Evolutionary conservation across 2,113 vertebrate genomes (phyloP), one percentile per base, ranked within the genome.

Genomic region (Numenius arquata): DNA sequence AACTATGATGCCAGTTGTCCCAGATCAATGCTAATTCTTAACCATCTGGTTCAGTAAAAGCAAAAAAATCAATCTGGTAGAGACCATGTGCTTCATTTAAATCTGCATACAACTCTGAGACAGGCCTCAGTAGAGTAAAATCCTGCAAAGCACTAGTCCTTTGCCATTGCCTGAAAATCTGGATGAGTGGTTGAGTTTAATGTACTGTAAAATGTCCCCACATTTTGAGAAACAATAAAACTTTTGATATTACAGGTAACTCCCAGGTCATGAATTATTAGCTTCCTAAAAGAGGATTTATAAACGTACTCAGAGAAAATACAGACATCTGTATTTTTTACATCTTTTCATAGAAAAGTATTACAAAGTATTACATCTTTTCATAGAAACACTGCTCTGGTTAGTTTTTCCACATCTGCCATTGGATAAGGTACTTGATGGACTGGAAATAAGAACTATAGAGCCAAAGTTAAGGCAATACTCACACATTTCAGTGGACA

Each of bases 401-500:
- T 36, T 65, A 68, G 14, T 55, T 81, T 95, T 93, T 38, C 18
- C 53, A 61, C 0, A 0, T 40, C 56, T 89, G 36, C 15, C 15
- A 32, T 65, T 53, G 34, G 15, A 43, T 61, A 66, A n/a, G 4
- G 43, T 48, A 36, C 8, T 34, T 63, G 27, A 72, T 30, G 45
- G 43, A 66, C 55, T 59, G 68, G 38, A 79, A 30, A n/a, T 22
- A 88, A 52, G 7, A 21, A 36, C 73, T 70, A 16, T 5, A 71
- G 55, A 96, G 68, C 30, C 27, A 78, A 70, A 63, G 27, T 34
- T 82, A 52, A 72, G 62, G 70, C 29, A 87, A 38, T 96, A 98
- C 98, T 98, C 95, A 98, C 98, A 96, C 97, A 98, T 73, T 97
- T 95, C 63, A 93, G 68, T 26, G 68, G 77, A 85, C 98, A 98